Evolutionary conservation across 2,797 vertebrate genomes (phyloP).

Genomic region (Enteromius radiatus): DNA sequence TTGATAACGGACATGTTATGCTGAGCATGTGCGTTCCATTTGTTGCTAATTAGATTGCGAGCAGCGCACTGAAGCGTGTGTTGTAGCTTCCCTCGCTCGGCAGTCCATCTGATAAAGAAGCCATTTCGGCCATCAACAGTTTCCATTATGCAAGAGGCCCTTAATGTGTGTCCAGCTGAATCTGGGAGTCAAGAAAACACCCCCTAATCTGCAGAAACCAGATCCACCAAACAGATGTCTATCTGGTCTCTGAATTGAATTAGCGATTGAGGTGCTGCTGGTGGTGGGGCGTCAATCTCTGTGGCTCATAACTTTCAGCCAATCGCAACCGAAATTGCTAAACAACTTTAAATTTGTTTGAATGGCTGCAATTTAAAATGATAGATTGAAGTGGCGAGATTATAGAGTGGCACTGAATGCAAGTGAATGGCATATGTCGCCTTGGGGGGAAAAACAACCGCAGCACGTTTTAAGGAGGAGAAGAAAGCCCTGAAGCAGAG

Average conservation of each 20-base stretch:
- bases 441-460: constrained; percentile 61
- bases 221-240: constrained; percentile 57
- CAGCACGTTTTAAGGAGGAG: constrained; percentile 29
- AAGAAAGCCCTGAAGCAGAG: constrained; percentile 52
- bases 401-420: constrained; percentile 58
- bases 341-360: constrained; percentile 34
- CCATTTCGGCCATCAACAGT: constrained; percentile 78
- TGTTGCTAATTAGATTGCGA: constrained; percentile 81
- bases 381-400: constrained; percentile 38
- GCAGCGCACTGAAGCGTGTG: constrained; percentile 74
- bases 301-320: constrained; percentile 37
- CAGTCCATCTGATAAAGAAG: constrained; percentile 80
- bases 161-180: constrained; percentile 60
- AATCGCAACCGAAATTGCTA: constrained; percentile 29
- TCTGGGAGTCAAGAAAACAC: constrained; percentile 50
- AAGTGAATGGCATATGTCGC: constrained; percentile 62
- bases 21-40: constrained; percentile 81
- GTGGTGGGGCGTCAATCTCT: constrained; percentile 34
- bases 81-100: constrained; percentile 66
- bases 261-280: not conserved
- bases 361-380: constrained; percentile 26
- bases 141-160: constrained; percentile 74
- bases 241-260: constrained; percentile 51
- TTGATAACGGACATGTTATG: constrained; percentile 77
- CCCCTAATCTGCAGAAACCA: constrained; percentile 58